Evolutionary conservation across 2,888 invertebrate genomes (phyloP), one percentile per base, ranked within the genome.

Genomic region (Drosophila nigricruria): DNA sequence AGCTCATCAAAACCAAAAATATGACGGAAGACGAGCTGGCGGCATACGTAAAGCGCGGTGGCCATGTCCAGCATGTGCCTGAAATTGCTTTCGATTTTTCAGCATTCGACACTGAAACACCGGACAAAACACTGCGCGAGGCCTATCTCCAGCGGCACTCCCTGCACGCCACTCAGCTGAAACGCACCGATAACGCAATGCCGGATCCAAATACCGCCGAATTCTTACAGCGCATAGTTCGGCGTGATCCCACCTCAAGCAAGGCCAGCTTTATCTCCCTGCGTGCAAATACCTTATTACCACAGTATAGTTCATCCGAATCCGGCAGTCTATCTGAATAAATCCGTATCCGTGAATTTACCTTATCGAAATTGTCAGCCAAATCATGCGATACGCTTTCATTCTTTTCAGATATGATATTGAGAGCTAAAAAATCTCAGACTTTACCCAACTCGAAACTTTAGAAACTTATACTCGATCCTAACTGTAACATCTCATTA

Each of bases 1-100:
- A 84, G 14, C 36, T 85, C 1, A 79, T 90, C 27, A 78, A 67
- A 32, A 75, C 73, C 47, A 83, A 69, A 20, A 79, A 88, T 23
- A 76, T 88, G 81, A 67, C 70, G 1, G 20, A 50, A 0, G 81
- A 76, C 0, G 71, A 90, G 30, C 54, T 79, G 20, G 56, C 42
- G 0, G 16, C 8, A 0, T 81, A 82, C 34, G 20, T 75, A 0
- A 68, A 66, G 27, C 62, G 42, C 10, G 61, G 67, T 1, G 10
- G 20, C 3, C 6, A 5, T 0, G 0, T 3, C 0, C 70, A 68
- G 58, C 89, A 87, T 0, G 58, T 60, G 8, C 75, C 70, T 16
- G 89, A 89, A 36, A 32, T 65, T 0, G n/a, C 16, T 0, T 87
- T 89, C 63, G 80, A 84, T 43, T 0, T 0, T 4, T 53, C 67